These are phyloP conservation scores for Perca flavescens DNA, from an alignment of 2,113 vertebrate genomes.

Conservation along the genomic window DNA sequence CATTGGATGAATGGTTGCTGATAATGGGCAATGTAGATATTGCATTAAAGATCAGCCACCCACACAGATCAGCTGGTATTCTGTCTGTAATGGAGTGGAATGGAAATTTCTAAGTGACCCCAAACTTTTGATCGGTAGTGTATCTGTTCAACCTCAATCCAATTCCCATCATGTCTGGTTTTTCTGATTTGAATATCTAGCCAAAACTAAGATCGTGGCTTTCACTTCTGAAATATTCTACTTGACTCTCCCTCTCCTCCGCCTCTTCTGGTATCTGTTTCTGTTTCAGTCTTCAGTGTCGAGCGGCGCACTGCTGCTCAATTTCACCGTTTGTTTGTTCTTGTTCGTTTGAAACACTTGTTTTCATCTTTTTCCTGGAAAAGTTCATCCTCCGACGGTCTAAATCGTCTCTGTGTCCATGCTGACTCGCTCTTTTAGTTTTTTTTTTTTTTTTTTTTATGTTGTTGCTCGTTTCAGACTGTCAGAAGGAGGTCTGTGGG, in stretches of 20 bases:
- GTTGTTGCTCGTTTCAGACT: conserved; percentile 16
- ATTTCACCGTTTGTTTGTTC: conserved; percentile 48
- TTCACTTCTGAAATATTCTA: not conserved
- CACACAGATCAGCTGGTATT: too few species aligned
- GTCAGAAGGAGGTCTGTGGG: not conserved
- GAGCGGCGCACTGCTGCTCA: conserved; percentile 7
- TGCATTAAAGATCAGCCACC: too few species aligned
- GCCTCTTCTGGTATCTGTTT: not conserved
- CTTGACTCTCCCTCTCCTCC: too few species aligned
- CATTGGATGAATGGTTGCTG: too few species aligned
- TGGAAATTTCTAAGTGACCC: too few species aligned
- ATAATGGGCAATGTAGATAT: too few species aligned
- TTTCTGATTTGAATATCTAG: not conserved
- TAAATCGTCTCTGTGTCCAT: not conserved
- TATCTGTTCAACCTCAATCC: too few species aligned
- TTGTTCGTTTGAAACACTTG: conserved; percentile 38
- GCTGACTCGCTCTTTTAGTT: conserved; percentile 29
- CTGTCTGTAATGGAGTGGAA: too few species aligned
- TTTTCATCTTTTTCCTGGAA: conserved; percentile 37
- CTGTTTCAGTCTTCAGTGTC: not conserved
- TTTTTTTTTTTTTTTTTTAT: not conserved
- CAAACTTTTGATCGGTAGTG: too few species aligned
- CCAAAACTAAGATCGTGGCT: not conserved
- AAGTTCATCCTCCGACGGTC: not conserved
- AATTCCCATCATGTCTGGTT: not conserved